Base-by-base conservation (phyloP, 2,113 vertebrate genomes). In the Vanacampus margaritifer region DNA sequence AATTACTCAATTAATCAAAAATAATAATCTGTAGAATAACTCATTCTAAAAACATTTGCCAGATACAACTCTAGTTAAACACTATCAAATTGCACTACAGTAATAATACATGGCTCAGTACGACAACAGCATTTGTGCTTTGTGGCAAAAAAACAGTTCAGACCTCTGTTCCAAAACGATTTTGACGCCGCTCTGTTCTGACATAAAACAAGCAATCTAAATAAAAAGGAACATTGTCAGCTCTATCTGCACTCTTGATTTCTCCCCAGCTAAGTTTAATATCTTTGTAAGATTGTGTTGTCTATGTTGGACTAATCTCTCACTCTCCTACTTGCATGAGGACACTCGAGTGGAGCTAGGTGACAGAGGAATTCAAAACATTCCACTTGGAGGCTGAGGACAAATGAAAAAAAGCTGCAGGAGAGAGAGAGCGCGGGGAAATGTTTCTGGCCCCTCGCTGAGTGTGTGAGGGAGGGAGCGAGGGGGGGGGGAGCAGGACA, bases 331-430 rank as follows among this genome's bases (percentile, higher is more conserved):
- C 80, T 69, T 65, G 41, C 54, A 68, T 57, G 64, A 83, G 71
- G 82, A 82, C 75, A 83, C 75, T 70, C 66, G 68, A 81, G 61
- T 75, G 69, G 53, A 85, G 83, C 69, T 83, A 83, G 81, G 84
- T 86, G 76, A 88, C 65, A 63, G 69, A 81, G 80, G 84, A 91
- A 91, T 91, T 78, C 81, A 28, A 86, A 83, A 75, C 65, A 86
- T 87, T 89, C 75, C 60, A 77, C 79, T 90, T 74, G 75, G 77
- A 79, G 76, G 79, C 69, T 77, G 79, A 84, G 67, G 77, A 81
- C 46, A 51, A 37, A 65, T 23, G 62, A 74, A 63, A 75, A 72
- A 74, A 74, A 71, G 57, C 75, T 80, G 64, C 59, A 72, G 57
- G 73, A 72, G 82, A 78, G 53, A 65, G 77, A 78, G 53, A 65